Percentiles rank a stretch among this genome's conserved stretches.
phyloP scores from a whole-genome alignment of 2,113 vertebrate species.

The Spermophilus dauricus region DNA sequence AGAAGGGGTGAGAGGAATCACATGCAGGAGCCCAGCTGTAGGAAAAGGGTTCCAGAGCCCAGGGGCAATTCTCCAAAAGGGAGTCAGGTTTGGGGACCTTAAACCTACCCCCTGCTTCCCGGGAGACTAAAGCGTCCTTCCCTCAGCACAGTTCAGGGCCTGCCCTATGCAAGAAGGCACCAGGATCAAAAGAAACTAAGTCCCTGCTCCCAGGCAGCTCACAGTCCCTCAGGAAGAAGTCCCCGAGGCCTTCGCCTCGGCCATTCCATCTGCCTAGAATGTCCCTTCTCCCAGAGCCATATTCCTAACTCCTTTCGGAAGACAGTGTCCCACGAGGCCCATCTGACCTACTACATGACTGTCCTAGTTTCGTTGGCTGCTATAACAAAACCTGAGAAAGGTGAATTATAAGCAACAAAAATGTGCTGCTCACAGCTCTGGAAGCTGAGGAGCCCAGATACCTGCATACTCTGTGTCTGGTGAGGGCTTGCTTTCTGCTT shows the following conservation, averaged over 20 bases:
- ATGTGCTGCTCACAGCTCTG: no score
- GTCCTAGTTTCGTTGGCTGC: background rate
- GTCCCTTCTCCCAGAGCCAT: background rate
- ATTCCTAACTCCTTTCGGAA: background rate
- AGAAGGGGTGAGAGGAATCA: conserved; percentile 55
- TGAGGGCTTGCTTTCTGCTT: background rate
- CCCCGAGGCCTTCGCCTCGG: background rate
- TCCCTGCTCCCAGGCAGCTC: background rate
- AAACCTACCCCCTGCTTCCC: no score
- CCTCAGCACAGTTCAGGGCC: rapidly evolving
- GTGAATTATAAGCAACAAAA: background rate
- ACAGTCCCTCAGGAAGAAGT: rapidly evolving
- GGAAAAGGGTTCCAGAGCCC: conserved; percentile 29
- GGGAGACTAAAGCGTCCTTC: background rate
- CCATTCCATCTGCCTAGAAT: background rate
- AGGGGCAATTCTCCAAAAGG: background rate
- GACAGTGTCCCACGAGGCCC: background rate
- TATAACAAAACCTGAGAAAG: background rate
- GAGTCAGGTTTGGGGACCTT: no score
- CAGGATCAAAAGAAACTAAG: background rate
- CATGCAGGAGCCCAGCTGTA: conserved; percentile 27
- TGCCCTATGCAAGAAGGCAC: rapidly evolving
- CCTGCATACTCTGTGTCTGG: background rate
- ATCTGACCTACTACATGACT: background rate
- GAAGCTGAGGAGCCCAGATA: no score